These are phyloP conservation scores for Caranx melampygus DNA, from an alignment of 2,113 vertebrate species.

Conservation along the genomic window DNA sequence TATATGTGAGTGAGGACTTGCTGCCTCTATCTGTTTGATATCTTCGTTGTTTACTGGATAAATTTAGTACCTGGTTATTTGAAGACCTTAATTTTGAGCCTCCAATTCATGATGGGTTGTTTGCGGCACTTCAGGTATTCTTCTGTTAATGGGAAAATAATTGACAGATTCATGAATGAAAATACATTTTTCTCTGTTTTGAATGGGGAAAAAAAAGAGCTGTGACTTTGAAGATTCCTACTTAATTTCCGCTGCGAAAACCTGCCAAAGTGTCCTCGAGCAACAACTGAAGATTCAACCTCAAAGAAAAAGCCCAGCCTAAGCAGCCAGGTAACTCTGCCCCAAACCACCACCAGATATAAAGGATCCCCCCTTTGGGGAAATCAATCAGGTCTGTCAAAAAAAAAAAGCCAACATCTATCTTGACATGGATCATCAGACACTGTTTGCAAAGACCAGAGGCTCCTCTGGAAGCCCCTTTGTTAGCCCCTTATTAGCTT, in stretches of 20 bases:
- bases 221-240: not conserved
- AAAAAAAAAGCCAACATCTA: constrained; percentile 18
- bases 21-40: not conserved
- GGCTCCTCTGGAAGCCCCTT: constrained; percentile 39
- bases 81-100: not conserved
- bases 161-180: not conserved
- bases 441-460: constrained; percentile 48
- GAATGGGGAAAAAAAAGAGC: not conserved
- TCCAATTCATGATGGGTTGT: not conserved
- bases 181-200: not conserved
- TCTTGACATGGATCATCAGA: constrained; percentile 57
- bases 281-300: not conserved
- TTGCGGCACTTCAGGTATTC: not conserved
- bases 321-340: not conserved
- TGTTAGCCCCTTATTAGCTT: constrained; percentile 58
- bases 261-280: constrained; percentile 5
- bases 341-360: not conserved
- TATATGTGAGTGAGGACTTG: not conserved
- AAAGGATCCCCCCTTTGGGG: constrained; percentile 26
- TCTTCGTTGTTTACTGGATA: not conserved
- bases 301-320: not conserved
- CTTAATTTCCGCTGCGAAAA: not conserved
- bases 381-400: constrained; percentile 36
- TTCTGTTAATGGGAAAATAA: not conserved
- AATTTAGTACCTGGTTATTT: not conserved